phyloP scores from a whole-genome alignment of 2,888 invertebrate species.

The Villa cingulata region DNA sequence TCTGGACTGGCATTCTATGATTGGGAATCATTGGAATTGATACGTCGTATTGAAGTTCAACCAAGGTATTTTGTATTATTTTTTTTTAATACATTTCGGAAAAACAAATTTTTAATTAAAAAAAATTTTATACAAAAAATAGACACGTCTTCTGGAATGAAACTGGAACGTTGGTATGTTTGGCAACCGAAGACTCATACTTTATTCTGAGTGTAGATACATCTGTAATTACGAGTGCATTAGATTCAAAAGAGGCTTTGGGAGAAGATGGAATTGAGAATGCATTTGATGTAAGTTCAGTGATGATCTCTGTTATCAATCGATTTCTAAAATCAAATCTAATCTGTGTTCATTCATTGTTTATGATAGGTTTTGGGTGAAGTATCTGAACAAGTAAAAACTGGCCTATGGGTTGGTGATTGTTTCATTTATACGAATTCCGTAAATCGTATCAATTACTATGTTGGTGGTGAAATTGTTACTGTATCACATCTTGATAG shows the following conservation, averaged over 20 bases:
- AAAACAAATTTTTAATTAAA: constrained; percentile 1
- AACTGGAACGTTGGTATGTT: constrained; percentile 80
- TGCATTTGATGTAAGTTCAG: constrained; percentile 73
- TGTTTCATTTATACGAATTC: constrained; percentile 99
- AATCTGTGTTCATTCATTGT: too few relatives aligned
- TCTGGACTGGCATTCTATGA: constrained; percentile 92
- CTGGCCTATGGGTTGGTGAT: constrained; percentile 96
- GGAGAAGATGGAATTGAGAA: constrained; percentile 90
- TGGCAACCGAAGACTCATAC: constrained; percentile 91
- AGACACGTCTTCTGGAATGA: constrained; percentile 94
- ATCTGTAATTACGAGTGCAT: constrained; percentile 62
- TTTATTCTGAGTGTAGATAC: constrained; percentile 83
- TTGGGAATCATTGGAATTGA: constrained; percentile 86
- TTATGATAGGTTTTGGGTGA: constrained; percentile 59
- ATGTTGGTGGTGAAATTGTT: constrained; percentile 98
- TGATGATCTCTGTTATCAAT: too few relatives aligned
- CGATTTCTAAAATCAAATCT: too few relatives aligned
- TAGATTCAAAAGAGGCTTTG: constrained; percentile 60
- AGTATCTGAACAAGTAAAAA: constrained; percentile 82
- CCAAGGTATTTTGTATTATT: constrained; percentile 39
- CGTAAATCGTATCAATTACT: constrained; percentile 94
- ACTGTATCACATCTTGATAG: constrained; percentile 95
- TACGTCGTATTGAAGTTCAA: constrained; percentile 93
- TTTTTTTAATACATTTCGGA: constrained; percentile 7
- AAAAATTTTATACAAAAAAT: background rate